A percentile compares a stretch with the other conserved stretches of the same genome.
phyloP scores from a whole-genome alignment of 2,797 vertebrate genomes.

The Ciconia nigra region DNA sequence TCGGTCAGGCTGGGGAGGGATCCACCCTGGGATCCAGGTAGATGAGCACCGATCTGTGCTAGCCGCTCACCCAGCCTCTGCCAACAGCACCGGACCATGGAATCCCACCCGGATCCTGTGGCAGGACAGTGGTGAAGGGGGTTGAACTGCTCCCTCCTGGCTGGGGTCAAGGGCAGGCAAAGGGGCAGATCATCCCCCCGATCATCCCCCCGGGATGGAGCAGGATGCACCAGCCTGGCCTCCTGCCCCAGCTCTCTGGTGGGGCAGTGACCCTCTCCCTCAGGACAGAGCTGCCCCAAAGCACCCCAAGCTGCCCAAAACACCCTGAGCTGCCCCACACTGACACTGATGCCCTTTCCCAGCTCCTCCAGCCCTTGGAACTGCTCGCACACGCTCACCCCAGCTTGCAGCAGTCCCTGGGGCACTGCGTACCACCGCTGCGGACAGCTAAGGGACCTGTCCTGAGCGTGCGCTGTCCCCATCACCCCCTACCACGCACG shows the following conservation, averaged over 20 bases:
- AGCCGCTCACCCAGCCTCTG: not conserved
- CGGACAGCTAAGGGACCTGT: not conserved
- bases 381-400: rapidly evolving
- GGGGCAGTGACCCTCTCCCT: not conserved
- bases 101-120: not conserved
- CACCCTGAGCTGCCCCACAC: not conserved
- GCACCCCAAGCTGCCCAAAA: not conserved
- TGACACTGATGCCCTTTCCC: not conserved
- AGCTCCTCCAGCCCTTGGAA: not conserved
- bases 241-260: not conserved
- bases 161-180: not conserved
- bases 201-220: not conserved
- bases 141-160: not conserved
- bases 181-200: not conserved
- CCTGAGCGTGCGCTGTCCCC: not conserved
- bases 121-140: not conserved
- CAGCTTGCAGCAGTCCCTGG: not conserved
- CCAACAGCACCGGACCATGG: not conserved
- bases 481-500: rapidly evolving
- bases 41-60: not conserved
- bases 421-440: not conserved
- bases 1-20: not conserved
- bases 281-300: not conserved
- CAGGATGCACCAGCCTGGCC: not conserved
- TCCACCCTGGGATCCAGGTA: not conserved